A percentile compares a stretch with the other conserved stretches of the same genome.
Evolutionary conservation across 2,888 invertebrate species (phyloP).

Genomic region (Zygaena filipendulae): DNA sequence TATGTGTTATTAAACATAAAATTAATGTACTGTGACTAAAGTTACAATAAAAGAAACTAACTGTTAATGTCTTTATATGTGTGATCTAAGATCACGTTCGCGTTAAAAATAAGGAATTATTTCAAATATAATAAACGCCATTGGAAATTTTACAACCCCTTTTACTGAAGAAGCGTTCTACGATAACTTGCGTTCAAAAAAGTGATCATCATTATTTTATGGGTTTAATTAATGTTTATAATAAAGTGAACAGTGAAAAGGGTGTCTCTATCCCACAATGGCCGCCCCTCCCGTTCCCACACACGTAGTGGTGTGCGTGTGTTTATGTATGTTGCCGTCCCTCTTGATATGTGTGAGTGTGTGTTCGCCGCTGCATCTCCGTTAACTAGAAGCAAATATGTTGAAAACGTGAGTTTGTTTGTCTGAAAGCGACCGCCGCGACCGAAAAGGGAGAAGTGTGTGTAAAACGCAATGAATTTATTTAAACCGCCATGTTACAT

Average conservation of each 20-base stretch:
- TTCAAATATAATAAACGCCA: constrained; percentile 45
- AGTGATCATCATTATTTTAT: too few species aligned
- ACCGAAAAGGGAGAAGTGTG: constrained; percentile 13
- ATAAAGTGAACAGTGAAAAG: too few species aligned
- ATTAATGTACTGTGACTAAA: constrained; percentile 45
- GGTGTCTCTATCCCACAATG: constrained; percentile 33
- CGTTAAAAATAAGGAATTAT: constrained; percentile 57
- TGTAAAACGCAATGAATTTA: too few species aligned
- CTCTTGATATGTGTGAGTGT: constrained; percentile 66
- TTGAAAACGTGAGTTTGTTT: constrained; percentile 46
- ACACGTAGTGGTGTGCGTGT: constrained; percentile 49
- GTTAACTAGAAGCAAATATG: constrained; percentile 65
- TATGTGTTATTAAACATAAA: constrained; percentile 35
- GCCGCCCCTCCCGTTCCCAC: constrained; percentile 38
- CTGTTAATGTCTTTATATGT: constrained; percentile 66
- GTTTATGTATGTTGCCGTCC: constrained; percentile 58
- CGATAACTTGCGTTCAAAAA: too few species aligned
- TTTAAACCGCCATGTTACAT: too few species aligned
- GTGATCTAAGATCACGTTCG: constrained; percentile 61
- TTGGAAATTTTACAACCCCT: too few species aligned
- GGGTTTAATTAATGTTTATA: too few species aligned
- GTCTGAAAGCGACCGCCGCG: constrained; percentile 17
- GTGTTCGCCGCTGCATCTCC: constrained; percentile 53
- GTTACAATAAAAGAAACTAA: constrained; percentile 48
- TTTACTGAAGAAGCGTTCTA: too few species aligned